A percentile compares a stretch with the other conserved stretches of the same genome.
Evolutionary conservation across 2,797 vertebrate species (phyloP).

Genomic region (Chrosomus eos): DNA sequence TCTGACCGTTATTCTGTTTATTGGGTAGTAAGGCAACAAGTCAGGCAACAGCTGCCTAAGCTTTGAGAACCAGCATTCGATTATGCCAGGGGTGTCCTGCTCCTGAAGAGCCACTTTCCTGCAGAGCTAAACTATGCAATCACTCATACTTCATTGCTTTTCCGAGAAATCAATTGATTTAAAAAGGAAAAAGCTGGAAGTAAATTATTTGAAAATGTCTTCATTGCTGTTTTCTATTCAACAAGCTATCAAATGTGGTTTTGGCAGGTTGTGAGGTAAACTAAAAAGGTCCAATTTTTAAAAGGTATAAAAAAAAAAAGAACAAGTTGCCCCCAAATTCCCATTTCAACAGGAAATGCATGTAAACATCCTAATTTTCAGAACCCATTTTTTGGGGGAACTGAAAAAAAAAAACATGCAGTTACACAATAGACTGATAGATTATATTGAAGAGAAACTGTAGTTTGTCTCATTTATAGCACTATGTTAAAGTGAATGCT

Average conservation of each 20-base stretch:
- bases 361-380: background rate
- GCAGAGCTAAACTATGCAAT: background rate
- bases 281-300: background rate
- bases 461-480: background rate
- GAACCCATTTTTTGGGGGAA: background rate
- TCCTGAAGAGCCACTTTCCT: background rate
- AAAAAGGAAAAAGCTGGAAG: background rate
- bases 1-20: too few relatives aligned
- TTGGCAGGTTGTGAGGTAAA: background rate
- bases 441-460: background rate
- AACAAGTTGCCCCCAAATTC: too few relatives aligned
- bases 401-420: background rate
- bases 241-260: background rate
- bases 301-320: accelerated
- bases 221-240: background rate
- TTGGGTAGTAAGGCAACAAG: background rate
- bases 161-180: background rate
- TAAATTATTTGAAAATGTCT: background rate
- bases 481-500: background rate
- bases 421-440: background rate
- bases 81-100: background rate
- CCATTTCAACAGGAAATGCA: background rate
- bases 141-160: background rate
- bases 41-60: background rate
- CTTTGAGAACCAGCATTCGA: background rate